These are phyloP conservation scores for Drosophila testacea DNA, from an alignment of 2,888 invertebrate genomes.

Conservation along the genomic window DNA sequence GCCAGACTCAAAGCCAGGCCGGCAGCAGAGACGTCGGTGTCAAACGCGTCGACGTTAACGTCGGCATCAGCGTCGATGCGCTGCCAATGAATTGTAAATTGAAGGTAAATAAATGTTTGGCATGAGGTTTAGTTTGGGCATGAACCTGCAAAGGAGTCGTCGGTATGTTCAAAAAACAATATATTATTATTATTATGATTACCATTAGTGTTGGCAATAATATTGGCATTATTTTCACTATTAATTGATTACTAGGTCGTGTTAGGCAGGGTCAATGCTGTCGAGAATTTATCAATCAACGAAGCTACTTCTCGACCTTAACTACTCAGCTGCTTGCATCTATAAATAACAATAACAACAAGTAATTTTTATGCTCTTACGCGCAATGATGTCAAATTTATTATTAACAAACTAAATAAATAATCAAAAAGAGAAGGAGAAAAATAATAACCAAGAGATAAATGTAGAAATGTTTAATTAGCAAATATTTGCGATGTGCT, in stretches of 20 bases:
- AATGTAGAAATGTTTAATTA: slow-evolving; percentile 73
- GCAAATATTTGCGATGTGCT: slow-evolving; percentile 71
- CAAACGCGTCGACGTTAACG: slow-evolving; percentile 1
- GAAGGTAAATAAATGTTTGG: slow-evolving; percentile 39
- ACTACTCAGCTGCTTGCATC: slow-evolving; percentile 56
- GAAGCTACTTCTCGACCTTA: slow-evolving; percentile 24
- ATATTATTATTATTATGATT: slow-evolving; percentile 37
- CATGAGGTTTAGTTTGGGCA: slow-evolving; percentile 9
- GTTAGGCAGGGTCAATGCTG: slow-evolving; percentile 64
- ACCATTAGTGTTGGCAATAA: slow-evolving; percentile 35
- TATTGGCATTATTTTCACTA: slow-evolving; percentile 33
- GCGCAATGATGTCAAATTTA: slow-evolving; percentile 77
- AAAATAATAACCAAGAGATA: slow-evolving; percentile 7
- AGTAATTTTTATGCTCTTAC: slow-evolving; percentile 67
- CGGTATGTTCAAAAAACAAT: slow-evolving; percentile 37
- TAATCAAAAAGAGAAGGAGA: background rate
- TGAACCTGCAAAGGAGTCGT: slow-evolving; percentile 22
- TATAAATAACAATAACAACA: slow-evolving; percentile 35
- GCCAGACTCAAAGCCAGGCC: slow-evolving; percentile 38
- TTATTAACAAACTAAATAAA: slow-evolving; percentile 64
- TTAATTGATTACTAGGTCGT: slow-evolving; percentile 75
- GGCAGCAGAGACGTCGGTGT: slow-evolving; percentile 23
- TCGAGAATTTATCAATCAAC: slow-evolving; percentile 46
- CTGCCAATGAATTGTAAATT: slow-evolving; percentile 45
- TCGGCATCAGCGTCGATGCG: slow-evolving; percentile 13